These are phyloP conservation scores for Solenopsis fugax DNA, from an alignment of 1,140 invertebrate genomes.

Conservation along the genomic window DNA sequence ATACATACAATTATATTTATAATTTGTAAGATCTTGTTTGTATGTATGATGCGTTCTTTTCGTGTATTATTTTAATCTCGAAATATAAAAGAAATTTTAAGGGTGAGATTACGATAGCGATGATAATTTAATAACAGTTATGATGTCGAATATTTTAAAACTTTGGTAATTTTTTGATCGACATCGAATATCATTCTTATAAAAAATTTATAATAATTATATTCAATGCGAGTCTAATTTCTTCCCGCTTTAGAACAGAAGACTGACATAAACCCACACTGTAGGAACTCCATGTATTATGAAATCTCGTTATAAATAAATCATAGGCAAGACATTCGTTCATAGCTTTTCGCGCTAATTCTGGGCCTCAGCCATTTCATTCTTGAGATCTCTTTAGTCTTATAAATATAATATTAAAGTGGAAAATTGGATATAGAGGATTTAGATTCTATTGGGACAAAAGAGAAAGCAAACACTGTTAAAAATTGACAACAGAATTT, in stretches of 20 bases:
- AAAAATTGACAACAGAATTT: no score
- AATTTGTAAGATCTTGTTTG: slow-evolving; percentile 30
- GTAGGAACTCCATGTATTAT: slow-evolving; percentile 64
- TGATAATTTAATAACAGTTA: not conserved
- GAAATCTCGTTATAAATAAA: slow-evolving; percentile 56
- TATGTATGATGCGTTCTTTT: not conserved
- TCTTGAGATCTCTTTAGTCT: slow-evolving; percentile 50
- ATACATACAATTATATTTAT: slow-evolving; percentile 27
- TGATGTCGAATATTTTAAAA: slow-evolving; percentile 7
- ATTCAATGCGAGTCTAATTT: not conserved
- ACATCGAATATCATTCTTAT: not conserved
- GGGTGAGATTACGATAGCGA: slow-evolving; percentile 4
- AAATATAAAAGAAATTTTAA: slow-evolving; percentile 15
- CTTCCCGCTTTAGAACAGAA: slow-evolving; percentile 5
- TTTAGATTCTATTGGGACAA: slow-evolving; percentile 8
- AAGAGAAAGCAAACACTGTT: not conserved
- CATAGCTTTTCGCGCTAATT: slow-evolving; percentile 39
- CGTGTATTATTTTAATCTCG: no score
- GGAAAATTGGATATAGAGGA: not conserved
- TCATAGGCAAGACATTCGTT: slow-evolving; percentile 43
- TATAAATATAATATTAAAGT: slow-evolving; percentile 23
- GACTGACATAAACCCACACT: slow-evolving; percentile 67
- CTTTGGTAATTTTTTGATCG: not conserved
- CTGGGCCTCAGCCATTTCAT: slow-evolving; percentile 33
- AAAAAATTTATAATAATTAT: not conserved